Percentiles rank a stretch among this genome's conserved stretches.
Conservation (phyloP, 1,140 invertebrate species). For the Amphibalanus amphitrite region DNA sequence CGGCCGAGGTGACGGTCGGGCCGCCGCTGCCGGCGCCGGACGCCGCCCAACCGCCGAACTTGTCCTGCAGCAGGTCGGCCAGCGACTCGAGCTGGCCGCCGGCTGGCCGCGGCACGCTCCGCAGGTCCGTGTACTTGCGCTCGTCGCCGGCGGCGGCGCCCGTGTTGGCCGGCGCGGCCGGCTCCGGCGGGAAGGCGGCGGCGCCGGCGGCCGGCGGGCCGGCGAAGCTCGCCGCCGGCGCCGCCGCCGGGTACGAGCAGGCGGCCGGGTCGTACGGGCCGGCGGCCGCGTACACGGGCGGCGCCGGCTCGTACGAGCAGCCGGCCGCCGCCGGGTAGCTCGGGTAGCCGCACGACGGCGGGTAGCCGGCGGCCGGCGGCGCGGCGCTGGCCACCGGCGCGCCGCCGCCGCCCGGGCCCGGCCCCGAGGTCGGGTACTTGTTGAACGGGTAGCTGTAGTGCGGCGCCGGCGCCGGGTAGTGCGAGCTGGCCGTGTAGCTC, state of each 20-base stretch:
- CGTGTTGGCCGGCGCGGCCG: too few relatives aligned
- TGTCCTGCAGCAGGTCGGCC: not conserved
- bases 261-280: not conserved
- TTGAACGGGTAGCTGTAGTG: not conserved
- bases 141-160: not conserved
- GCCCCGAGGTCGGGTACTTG: not conserved
- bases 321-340: not conserved
- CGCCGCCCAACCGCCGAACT: not conserved
- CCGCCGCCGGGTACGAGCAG: not conserved
- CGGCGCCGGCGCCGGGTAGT: not conserved
- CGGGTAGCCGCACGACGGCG: not conserved
- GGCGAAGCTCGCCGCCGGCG: too few relatives aligned
- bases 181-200: not conserved
- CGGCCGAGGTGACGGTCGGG: not conserved
- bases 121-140: not conserved
- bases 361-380: not conserved
- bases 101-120: not conserved
- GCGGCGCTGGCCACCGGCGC: not conserved
- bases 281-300: not conserved
- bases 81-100: not conserved
- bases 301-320: not conserved
- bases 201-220: too few relatives aligned
- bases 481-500: not conserved
- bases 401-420: not conserved
- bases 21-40: not conserved